Conservation (phyloP, 2,888 invertebrate species). For the Netelia melanura region DNA sequence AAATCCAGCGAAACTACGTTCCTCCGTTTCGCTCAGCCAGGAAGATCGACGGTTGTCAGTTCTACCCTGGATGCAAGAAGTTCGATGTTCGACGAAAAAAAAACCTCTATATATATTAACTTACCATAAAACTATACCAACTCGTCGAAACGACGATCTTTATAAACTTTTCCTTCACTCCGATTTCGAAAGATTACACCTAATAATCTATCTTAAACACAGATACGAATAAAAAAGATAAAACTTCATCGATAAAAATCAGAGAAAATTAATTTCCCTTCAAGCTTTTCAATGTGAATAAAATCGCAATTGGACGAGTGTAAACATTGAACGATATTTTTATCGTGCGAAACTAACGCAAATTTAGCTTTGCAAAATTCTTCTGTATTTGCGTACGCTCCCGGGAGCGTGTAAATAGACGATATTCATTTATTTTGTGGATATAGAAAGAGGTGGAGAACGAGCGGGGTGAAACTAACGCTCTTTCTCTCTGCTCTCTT, state of each 20-base stretch:
- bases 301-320: too few relatives aligned
- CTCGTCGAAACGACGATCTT: neutral
- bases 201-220: too few relatives aligned
- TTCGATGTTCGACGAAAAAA: neutral
- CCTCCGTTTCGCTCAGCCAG: neutral
- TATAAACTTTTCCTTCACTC: neutral
- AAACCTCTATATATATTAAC: neutral
- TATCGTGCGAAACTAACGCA: too few relatives aligned
- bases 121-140: neutral
- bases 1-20: neutral
- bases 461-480: neutral
- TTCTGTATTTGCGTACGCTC: too few relatives aligned
- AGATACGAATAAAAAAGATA: too few relatives aligned
- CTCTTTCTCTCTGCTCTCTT: neutral
- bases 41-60: neutral
- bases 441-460: conserved; percentile 16
- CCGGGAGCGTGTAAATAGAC: too few relatives aligned
- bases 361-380: too few relatives aligned
- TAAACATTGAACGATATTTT: too few relatives aligned
- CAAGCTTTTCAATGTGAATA: too few relatives aligned
- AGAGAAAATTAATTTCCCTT: too few relatives aligned
- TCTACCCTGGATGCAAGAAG: neutral
- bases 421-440: too few relatives aligned
- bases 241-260: too few relatives aligned
- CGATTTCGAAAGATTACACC: neutral